phyloP scores from a whole-genome alignment of 2,888 invertebrate species.

The Tortricodes alternella region DNA sequence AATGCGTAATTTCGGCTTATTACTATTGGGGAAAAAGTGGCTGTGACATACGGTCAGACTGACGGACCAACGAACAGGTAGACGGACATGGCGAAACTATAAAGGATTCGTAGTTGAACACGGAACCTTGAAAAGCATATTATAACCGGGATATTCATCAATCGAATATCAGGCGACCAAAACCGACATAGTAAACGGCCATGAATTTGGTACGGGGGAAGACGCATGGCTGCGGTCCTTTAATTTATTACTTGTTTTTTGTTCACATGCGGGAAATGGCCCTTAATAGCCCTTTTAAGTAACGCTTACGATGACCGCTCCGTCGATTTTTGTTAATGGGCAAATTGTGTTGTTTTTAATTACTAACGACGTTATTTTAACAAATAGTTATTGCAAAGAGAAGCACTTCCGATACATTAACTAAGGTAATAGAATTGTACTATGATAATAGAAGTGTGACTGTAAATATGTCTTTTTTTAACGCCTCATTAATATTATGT shows the following conservation, averaged over 20 bases:
- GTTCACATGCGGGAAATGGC: constrained; percentile 66
- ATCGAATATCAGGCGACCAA: constrained; percentile 24
- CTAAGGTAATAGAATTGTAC: not conserved
- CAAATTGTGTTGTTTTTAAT: constrained; percentile 23
- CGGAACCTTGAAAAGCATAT: no score
- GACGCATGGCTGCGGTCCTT: constrained; percentile 65
- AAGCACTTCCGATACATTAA: not conserved
- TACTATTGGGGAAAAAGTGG: no score
- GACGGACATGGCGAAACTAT: no score
- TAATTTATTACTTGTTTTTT: constrained; percentile 80
- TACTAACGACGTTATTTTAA: constrained; percentile 20
- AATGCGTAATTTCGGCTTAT: no score
- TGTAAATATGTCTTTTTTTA: no score
- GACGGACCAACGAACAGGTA: no score
- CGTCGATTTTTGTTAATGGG: constrained; percentile 22
- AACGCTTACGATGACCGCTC: constrained; percentile 61
- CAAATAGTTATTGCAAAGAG: constrained; percentile 1
- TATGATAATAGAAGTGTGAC: not conserved
- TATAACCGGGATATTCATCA: constrained; percentile 16
- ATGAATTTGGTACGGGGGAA: constrained; percentile 44
- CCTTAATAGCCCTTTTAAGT: constrained; percentile 73
- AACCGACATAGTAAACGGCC: constrained; percentile 41
- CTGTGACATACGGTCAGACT: no score
- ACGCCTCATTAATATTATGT: no score
- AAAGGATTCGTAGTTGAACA: no score